phyloP scores from a whole-genome alignment of 2,113 vertebrate genomes.

The Bubo scandiacus region DNA sequence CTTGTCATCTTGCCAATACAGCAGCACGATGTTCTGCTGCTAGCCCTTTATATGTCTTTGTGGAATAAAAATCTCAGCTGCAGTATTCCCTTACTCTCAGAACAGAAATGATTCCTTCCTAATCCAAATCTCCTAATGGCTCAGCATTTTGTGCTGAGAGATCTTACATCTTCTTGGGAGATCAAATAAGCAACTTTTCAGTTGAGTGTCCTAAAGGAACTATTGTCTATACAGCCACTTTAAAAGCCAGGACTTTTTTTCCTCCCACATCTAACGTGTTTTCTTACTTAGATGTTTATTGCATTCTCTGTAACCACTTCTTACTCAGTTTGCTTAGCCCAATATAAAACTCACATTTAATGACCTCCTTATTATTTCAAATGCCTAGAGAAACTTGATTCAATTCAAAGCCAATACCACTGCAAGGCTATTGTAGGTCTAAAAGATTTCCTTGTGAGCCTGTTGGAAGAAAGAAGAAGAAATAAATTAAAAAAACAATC shows the following conservation, averaged over 20 bases:
- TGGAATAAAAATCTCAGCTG: neutral
- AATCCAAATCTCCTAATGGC: neutral
- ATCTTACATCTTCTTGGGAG: neutral
- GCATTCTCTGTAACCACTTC: neutral
- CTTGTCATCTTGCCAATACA: constrained; percentile 53
- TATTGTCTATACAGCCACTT: neutral
- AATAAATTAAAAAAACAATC: neutral
- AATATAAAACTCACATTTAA: neutral
- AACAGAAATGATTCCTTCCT: neutral
- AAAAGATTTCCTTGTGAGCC: neutral
- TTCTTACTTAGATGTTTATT: neutral
- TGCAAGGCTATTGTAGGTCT: neutral
- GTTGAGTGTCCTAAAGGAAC: neutral
- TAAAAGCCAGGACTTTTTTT: neutral
- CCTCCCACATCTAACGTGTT: neutral
- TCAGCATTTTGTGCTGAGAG: neutral
- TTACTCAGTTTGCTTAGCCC: neutral
- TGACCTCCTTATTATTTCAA: neutral
- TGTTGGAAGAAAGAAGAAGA: neutral
- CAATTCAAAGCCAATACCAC: neutral
- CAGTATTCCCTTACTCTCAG: neutral
- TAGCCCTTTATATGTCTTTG: neutral
- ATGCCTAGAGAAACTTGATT: neutral
- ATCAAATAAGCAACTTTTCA: constrained; percentile 33
- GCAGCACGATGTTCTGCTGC: neutral